Percentiles rank a stretch among this genome's conserved stretches.
These are phyloP conservation scores for Argyrosomus regius DNA, from an alignment of 2,797 vertebrate species.

Conservation along the genomic window DNA sequence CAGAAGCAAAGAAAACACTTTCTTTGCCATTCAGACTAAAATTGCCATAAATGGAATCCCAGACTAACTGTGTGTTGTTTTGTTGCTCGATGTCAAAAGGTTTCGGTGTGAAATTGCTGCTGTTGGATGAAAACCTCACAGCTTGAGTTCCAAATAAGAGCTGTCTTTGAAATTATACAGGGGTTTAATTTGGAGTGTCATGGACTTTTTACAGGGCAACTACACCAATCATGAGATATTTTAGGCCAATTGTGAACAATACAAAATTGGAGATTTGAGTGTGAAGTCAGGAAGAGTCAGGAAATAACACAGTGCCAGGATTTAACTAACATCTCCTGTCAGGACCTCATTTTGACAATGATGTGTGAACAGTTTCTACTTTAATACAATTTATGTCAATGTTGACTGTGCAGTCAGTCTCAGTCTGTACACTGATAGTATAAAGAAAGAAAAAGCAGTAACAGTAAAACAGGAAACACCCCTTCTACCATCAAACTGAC, in stretches of 20 bases:
- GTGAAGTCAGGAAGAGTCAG: neutral
- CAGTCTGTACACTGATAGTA: neutral
- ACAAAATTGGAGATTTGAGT: neutral
- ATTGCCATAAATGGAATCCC: conserved; percentile 9
- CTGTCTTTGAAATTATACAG: neutral
- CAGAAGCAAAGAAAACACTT: conserved; percentile 14
- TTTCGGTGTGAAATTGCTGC: conserved; percentile 4
- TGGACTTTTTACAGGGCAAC: neutral
- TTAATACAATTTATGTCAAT: no score
- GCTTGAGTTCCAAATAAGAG: neutral
- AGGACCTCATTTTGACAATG: no score
- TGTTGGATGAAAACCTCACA: no score
- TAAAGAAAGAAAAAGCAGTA: neutral
- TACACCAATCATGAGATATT: neutral
- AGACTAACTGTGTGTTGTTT: conserved; percentile 8
- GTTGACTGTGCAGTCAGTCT: neutral
- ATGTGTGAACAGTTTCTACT: no score
- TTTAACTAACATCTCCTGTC: no score
- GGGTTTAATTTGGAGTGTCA: neutral
- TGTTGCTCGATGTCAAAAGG: conserved; percentile 5
- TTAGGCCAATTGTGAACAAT: neutral
- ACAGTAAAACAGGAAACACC: no score
- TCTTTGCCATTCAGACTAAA: conserved; percentile 3
- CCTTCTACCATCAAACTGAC: neutral
- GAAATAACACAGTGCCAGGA: neutral